A percentile compares a stretch with the other conserved stretches of the same genome.
Evolutionary conservation across 2,797 vertebrate genomes (phyloP).

Genomic region (Chrysocyon brachyurus): DNA sequence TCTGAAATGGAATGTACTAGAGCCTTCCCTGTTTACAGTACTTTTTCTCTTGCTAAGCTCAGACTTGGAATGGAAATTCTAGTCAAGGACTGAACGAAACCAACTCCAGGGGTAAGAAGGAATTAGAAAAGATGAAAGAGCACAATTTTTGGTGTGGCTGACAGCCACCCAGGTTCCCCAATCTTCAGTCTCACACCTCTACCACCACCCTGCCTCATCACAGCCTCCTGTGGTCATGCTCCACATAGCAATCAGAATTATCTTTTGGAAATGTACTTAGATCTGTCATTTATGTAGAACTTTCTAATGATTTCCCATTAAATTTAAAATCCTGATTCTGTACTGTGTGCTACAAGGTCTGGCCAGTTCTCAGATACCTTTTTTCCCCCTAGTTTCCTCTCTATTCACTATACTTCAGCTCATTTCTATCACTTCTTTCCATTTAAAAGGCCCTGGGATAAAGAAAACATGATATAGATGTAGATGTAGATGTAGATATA

Average conservation of each 20-base stretch:
- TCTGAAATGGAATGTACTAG: neutral
- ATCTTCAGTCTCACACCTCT: neutral
- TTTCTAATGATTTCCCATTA: neutral
- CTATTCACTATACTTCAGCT: neutral
- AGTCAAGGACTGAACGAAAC: neutral
- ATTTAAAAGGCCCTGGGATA: neutral
- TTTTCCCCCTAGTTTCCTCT: neutral
- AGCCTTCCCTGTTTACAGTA: neutral
- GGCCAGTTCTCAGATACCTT: neutral
- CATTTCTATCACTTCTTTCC: neutral
- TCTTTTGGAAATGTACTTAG: neutral
- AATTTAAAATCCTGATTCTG: neutral
- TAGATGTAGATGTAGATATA: too few relatives aligned
- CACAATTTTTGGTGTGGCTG: neutral
- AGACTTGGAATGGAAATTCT: neutral
- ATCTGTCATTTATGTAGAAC: neutral
- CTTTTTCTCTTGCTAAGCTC: conserved; percentile 1
- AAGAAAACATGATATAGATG: neutral
- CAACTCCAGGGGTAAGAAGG: neutral
- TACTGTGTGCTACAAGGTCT: neutral
- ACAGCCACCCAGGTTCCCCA: neutral
- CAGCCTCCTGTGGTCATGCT: neutral
- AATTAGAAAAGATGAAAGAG: neutral
- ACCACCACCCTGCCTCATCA: too few relatives aligned
- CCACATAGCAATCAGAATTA: too few relatives aligned